A percentile compares a stretch with the other conserved stretches of the same genome.
phyloP scores from a whole-genome alignment of 2,888 invertebrate genomes.

The Frankliniella fusca region DNA sequence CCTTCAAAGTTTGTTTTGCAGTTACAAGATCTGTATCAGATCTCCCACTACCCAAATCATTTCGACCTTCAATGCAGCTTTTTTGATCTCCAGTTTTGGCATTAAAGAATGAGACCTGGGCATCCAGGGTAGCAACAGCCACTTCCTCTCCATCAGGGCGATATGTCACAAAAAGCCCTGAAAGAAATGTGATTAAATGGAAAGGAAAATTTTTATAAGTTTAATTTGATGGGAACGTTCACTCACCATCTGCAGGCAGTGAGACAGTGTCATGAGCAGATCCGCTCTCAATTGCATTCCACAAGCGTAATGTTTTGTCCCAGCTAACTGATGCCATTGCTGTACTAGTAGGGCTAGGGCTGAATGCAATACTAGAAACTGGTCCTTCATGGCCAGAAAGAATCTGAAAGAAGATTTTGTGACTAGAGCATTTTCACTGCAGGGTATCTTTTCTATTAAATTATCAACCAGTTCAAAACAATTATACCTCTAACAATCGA shows the following conservation, averaged over 20 bases:
- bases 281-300: constrained; percentile 84
- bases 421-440: not conserved
- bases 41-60: constrained; percentile 82
- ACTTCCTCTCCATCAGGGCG: constrained; percentile 89
- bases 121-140: constrained; percentile 87
- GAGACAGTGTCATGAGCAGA: constrained; percentile 76
- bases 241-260: constrained; percentile 61
- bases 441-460: constrained; percentile 18
- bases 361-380: constrained; percentile 77
- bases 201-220: not conserved
- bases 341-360: constrained; percentile 65
- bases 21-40: constrained; percentile 81
- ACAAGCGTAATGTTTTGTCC: constrained; percentile 88
- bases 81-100: constrained; percentile 65
- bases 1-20: constrained; percentile 74
- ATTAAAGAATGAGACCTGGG: constrained; percentile 77
- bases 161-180: constrained; percentile 74
- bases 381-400: constrained; percentile 92
- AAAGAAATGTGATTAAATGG: constrained; percentile 3
- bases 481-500: constrained; percentile 72
- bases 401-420: constrained; percentile 51
- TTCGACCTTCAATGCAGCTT: constrained; percentile 78
- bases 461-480: constrained; percentile 11
- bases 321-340: constrained; percentile 84
- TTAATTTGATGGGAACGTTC: not conserved